Evolutionary conservation across 1,140 invertebrate species (phyloP).

Genomic region (Macrobrachium nipponense): DNA sequence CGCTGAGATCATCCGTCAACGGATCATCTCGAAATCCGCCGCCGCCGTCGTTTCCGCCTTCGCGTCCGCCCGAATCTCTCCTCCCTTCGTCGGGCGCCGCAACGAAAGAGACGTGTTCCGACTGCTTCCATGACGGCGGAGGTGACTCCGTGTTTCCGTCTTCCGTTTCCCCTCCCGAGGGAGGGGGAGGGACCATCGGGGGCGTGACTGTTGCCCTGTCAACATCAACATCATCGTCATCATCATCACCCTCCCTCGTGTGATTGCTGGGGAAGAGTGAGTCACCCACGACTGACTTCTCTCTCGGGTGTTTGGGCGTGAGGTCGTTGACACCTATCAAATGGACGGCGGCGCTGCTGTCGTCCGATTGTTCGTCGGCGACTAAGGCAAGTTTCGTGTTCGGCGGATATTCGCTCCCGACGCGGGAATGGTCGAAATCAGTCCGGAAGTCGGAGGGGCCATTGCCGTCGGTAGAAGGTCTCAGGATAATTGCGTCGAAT

Average conservation of each 20-base stretch:
- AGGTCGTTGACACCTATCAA: conserved; percentile 53
- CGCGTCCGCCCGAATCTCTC: not conserved
- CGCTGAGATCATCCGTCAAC: too few species aligned
- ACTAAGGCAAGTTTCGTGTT: not conserved
- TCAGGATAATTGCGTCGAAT: conserved; percentile 5
- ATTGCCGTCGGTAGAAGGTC: not conserved
- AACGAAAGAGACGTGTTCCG: not conserved
- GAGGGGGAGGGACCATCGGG: conserved; percentile 5
- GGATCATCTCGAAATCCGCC: not conserved
- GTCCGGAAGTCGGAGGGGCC: too few species aligned
- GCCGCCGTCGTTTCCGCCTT: not conserved
- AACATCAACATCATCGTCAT: not conserved
- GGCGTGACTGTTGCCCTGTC: not conserved
- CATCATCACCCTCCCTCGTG: not conserved
- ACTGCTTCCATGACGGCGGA: not conserved
- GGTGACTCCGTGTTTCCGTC: not conserved
- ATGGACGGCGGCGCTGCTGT: not conserved
- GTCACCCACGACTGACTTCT: conserved; percentile 16
- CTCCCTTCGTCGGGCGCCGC: too few species aligned
- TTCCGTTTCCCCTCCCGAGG: conserved; percentile 13
- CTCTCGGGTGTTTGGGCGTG: conserved; percentile 46
- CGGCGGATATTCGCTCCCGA: not conserved
- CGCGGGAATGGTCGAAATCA: not conserved
- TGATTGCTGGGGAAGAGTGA: conserved; percentile 13
- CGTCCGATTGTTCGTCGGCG: not conserved